A percentile compares a stretch with the other conserved stretches of the same genome.
Conservation (phyloP, 2,888 invertebrate genomes). For the Cyclophora punctaria region DNA sequence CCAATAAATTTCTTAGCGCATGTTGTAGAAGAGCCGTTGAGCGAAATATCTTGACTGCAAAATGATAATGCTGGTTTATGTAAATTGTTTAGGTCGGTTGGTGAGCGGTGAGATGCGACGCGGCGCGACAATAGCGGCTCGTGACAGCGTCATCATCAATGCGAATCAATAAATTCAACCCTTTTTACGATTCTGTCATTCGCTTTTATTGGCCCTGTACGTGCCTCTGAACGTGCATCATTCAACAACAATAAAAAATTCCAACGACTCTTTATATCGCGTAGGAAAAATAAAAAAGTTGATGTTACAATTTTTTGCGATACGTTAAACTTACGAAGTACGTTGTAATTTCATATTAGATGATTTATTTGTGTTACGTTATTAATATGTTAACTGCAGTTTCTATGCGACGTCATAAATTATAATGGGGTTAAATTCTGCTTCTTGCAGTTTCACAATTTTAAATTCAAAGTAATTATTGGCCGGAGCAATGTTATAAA, state of each 20-base stretch:
- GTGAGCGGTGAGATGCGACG: slow-evolving; percentile 1
- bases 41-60: slow-evolving; percentile 39
- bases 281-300: slow-evolving; percentile 45
- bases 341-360: slow-evolving; percentile 1
- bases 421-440: slow-evolving; percentile 8
- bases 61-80: slow-evolving; percentile 57
- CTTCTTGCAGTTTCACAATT: slow-evolving; percentile 20
- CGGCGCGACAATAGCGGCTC: not conserved
- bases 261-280: slow-evolving; percentile 51
- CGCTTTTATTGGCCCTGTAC: slow-evolving; percentile 61
- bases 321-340: slow-evolving; percentile 4
- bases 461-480: slow-evolving; percentile 18
- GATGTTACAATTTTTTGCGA: slow-evolving; percentile 34
- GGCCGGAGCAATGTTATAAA: slow-evolving; percentile 15
- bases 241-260: slow-evolving; percentile 58
- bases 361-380: slow-evolving; percentile 8
- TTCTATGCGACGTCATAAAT: slow-evolving; percentile 7
- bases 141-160: slow-evolving; percentile 46
- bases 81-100: slow-evolving; percentile 42
- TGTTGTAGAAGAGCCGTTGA: slow-evolving; percentile 35
- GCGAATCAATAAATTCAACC: slow-evolving; percentile 71
- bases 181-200: slow-evolving; percentile 69
- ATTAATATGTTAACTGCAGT: slow-evolving; percentile 9
- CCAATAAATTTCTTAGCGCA: slow-evolving; percentile 40
- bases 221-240: slow-evolving; percentile 61